These are phyloP conservation scores for Notodonta dromedarius DNA, from an alignment of 2,888 invertebrate species.

Conservation along the genomic window DNA sequence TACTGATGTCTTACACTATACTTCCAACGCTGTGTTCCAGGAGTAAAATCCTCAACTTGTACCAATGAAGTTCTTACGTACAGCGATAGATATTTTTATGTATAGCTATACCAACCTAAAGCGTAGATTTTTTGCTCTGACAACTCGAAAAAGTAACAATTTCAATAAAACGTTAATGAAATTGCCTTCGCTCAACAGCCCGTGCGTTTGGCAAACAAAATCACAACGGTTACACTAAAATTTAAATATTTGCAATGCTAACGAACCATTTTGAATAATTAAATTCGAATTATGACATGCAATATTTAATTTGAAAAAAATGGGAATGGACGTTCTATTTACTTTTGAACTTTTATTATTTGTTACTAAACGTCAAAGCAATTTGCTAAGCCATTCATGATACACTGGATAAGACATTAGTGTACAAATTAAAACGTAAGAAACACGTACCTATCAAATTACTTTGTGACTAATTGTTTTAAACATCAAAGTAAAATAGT, in stretches of 20 bases:
- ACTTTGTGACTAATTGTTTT: too few relatives aligned
- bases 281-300: conserved; percentile 14
- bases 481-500: too few relatives aligned
- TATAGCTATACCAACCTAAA: too few relatives aligned
- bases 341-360: too few relatives aligned
- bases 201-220: background rate
- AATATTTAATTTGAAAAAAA: conserved; percentile 3
- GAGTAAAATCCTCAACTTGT: conserved; percentile 56
- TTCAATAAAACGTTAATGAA: conserved; percentile 9
- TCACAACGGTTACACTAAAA: conserved; percentile 1
- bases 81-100: too few relatives aligned
- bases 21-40: conserved; percentile 51
- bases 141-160: conserved; percentile 13
- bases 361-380: too few relatives aligned
- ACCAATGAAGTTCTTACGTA: conserved; percentile 50
- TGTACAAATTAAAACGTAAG: too few relatives aligned
- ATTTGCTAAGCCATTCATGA: too few relatives aligned
- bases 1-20: conserved; percentile 22
- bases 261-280: conserved; percentile 35
- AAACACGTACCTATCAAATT: too few relatives aligned
- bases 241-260: conserved; percentile 31
- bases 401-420: too few relatives aligned
- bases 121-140: background rate
- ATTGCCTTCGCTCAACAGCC: background rate
- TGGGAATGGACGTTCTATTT: background rate